These are phyloP conservation scores for Hippocampus mohnikei DNA, from an alignment of 2,113 vertebrate species.

Conservation along the genomic window DNA sequence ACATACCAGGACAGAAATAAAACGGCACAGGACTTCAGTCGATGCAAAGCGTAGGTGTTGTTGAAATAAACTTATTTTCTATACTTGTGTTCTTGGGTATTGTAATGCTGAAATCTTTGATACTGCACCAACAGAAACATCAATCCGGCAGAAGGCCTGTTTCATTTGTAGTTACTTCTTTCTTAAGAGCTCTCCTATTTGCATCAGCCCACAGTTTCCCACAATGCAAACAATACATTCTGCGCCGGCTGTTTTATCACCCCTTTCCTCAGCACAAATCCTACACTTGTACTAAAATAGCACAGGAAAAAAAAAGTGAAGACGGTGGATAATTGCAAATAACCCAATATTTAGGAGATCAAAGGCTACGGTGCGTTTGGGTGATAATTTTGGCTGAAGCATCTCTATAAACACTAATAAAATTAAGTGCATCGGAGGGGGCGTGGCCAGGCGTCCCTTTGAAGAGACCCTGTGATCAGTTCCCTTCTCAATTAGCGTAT, in stretches of 20 bases:
- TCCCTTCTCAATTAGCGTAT: constrained; percentile 96
- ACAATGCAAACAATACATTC: constrained; percentile 46
- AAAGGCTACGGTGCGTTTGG: constrained; percentile 65
- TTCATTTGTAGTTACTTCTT: constrained; percentile 18
- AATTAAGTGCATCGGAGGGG: constrained; percentile 90
- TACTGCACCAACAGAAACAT: constrained; percentile 41
- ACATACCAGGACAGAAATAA: constrained; percentile 19
- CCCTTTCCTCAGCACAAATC: constrained; percentile 36
- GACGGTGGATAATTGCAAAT: constrained; percentile 68
- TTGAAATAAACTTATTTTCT: constrained; percentile 6
- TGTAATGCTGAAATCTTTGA: constrained; percentile 27
- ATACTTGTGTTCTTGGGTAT: constrained; percentile 3
- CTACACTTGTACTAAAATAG: constrained; percentile 46
- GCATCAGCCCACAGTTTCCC: constrained; percentile 34
- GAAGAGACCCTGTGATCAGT: constrained; percentile 93
- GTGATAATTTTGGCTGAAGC: constrained; percentile 72
- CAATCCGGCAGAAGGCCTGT: constrained; percentile 29
- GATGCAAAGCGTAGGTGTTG: not conserved
- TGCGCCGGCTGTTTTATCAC: constrained; percentile 12
- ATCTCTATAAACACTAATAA: constrained; percentile 92
- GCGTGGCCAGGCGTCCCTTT: constrained; percentile 81
- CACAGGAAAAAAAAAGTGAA: constrained; percentile 33
- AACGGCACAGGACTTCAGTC: constrained; percentile 8
- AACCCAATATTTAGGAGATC: constrained; percentile 68
- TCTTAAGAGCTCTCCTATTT: constrained; percentile 34